Conservation (phyloP, 2,113 vertebrate species). For the Grus americana region DNA sequence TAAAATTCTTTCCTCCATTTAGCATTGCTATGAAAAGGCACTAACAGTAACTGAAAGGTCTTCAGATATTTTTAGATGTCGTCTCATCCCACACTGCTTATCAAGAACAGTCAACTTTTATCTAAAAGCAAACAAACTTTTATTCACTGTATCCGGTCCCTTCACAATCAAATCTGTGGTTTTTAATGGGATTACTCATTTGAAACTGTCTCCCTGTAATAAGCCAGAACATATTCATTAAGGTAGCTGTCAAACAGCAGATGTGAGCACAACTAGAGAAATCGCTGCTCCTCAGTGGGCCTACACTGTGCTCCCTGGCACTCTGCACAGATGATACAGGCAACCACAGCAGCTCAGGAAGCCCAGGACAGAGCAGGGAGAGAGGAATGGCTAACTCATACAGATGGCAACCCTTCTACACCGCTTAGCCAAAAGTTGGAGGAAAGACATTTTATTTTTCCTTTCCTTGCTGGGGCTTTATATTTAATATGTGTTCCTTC, state of each 20-base stretch:
- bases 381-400: background rate
- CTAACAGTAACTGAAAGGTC: background rate
- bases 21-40: background rate
- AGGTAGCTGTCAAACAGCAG: slow-evolving; percentile 48
- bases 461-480: background rate
- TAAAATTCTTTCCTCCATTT: background rate
- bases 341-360: background rate
- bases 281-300: slow-evolving; percentile 20
- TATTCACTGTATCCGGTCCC: background rate
- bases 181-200: slow-evolving; percentile 45
- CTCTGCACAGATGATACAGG: background rate
- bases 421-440: background rate
- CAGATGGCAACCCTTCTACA: background rate
- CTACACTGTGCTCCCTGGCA: background rate
- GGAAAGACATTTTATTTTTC: background rate
- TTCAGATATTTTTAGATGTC: background rate
- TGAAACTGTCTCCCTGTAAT: background rate
- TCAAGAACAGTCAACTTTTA: background rate
- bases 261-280: slow-evolving; percentile 44
- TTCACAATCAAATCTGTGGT: slow-evolving; percentile 21
- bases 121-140: slow-evolving; percentile 24
- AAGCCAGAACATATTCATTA: slow-evolving; percentile 55
- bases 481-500: background rate
- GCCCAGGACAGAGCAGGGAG: background rate
- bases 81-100: background rate